Evolutionary conservation across 1,140 invertebrate genomes (phyloP).

Genomic region (Nylanderia fulva): DNA sequence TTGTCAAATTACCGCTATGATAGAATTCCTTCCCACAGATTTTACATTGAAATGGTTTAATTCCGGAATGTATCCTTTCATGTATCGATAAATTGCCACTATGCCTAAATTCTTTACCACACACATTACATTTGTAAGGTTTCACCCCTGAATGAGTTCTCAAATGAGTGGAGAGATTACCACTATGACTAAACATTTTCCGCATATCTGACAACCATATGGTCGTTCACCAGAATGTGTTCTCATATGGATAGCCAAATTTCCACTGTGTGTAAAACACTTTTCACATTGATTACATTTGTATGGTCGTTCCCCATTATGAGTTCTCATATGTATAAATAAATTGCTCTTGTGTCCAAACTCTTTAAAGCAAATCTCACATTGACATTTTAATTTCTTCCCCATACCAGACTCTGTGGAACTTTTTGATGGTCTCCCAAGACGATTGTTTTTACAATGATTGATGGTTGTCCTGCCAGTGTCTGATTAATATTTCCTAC

Average conservation of each 20-base stretch:
- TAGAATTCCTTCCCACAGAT: slow-evolving; percentile 90
- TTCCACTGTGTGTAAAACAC: slow-evolving; percentile 89
- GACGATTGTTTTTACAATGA: slow-evolving; percentile 70
- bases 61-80: slow-evolving; percentile 86
- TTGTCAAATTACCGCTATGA: slow-evolving; percentile 87
- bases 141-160: slow-evolving; percentile 87
- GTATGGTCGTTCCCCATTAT: slow-evolving; percentile 90
- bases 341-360: slow-evolving; percentile 87
- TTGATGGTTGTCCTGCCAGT: slow-evolving; percentile 31
- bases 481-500: slow-evolving; percentile 47
- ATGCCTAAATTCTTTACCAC: slow-evolving; percentile 86
- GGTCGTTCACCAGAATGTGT: slow-evolving; percentile 88
- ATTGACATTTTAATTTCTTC: slow-evolving; percentile 84
- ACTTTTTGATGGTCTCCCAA: slow-evolving; percentile 78
- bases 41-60: slow-evolving; percentile 89
- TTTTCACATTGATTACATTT: slow-evolving; percentile 90
- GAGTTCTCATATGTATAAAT: slow-evolving; percentile 88
- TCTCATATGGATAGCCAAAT: slow-evolving; percentile 87
- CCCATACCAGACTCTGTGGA: slow-evolving; percentile 63
- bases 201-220: slow-evolving; percentile 88
- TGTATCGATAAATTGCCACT: slow-evolving; percentile 87
- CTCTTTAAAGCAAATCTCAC: slow-evolving; percentile 87
- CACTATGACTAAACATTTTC: slow-evolving; percentile 87
- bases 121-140: slow-evolving; percentile 86
- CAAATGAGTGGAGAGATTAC: slow-evolving; percentile 87